Percentiles rank a stretch among this genome's conserved stretches.
Conservation (phyloP, 2,797 vertebrate species). For the Lepus townsendii region DNA sequence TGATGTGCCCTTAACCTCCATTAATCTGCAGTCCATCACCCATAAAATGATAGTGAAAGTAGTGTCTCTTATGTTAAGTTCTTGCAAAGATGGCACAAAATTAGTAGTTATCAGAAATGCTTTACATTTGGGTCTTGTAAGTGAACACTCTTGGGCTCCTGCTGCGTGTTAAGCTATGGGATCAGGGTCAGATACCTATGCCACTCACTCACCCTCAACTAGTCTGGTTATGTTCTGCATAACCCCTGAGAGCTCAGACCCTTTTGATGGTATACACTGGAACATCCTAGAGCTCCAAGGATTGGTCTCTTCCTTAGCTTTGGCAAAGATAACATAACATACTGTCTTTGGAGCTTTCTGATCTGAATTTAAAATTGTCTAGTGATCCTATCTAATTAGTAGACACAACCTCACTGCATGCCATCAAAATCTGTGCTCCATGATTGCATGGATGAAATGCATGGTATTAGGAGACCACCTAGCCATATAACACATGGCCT, state of each 20-base stretch:
- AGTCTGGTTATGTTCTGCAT: not conserved
- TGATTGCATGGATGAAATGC: not conserved
- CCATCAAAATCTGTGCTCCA: not conserved
- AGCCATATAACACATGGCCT: not conserved
- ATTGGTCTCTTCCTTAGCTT: not conserved
- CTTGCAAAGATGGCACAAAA: not conserved
- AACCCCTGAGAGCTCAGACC: not conserved
- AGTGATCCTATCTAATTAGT: not conserved
- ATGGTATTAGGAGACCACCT: not conserved
- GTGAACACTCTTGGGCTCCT: not conserved
- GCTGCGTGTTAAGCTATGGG: not conserved
- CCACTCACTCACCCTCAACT: not conserved
- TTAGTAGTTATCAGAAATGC: conserved; percentile 25
- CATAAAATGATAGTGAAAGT: not conserved
- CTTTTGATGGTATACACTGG: not conserved
- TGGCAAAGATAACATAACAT: not conserved
- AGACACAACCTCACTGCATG: not conserved
- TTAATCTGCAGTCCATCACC: not conserved
- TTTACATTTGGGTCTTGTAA: not conserved
- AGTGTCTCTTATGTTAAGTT: not conserved
- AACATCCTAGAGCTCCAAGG: not conserved
- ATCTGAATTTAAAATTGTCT: not conserved
- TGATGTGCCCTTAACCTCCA: not conserved
- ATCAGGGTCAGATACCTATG: not conserved
- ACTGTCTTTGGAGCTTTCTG: not conserved